A percentile compares a stretch with the other conserved stretches of the same genome.
Evolutionary conservation across 1,140 invertebrate species (phyloP).

Genomic region (Calosoma granatense): DNA sequence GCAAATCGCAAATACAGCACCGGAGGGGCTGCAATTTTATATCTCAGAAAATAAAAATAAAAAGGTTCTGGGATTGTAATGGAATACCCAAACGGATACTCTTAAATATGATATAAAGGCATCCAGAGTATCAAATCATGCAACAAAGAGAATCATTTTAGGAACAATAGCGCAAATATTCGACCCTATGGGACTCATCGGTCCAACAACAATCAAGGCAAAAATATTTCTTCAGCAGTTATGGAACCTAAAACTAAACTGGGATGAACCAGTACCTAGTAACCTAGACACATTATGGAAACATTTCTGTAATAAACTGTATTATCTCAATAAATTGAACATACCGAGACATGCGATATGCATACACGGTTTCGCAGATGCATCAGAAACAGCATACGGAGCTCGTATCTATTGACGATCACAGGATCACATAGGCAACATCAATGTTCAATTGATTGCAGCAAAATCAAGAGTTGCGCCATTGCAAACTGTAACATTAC

Average conservation of each 20-base stretch:
- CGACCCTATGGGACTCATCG: slow-evolving; percentile 19
- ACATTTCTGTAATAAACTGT: neutral
- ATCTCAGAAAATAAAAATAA: neutral
- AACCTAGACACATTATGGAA: neutral
- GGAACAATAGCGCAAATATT: slow-evolving; percentile 17
- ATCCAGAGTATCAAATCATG: neutral
- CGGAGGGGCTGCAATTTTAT: too few species aligned
- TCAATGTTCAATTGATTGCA: slow-evolving; percentile 9
- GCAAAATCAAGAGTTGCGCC: slow-evolving; percentile 23
- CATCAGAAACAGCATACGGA: slow-evolving; percentile 24
- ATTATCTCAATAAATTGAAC: neutral
- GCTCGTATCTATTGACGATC: slow-evolving; percentile 19
- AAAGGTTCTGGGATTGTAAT: slow-evolving; percentile 11
- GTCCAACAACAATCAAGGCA: slow-evolving; percentile 16
- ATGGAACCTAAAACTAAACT: slow-evolving; percentile 16
- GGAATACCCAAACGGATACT: neutral
- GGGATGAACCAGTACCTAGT: slow-evolving; percentile 15
- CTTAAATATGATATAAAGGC: neutral
- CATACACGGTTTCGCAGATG: slow-evolving; percentile 21
- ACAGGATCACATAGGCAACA: neutral
- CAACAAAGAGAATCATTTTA: slow-evolving; percentile 18
- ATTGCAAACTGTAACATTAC: slow-evolving; percentile 18
- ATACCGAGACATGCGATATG: slow-evolving; percentile 7
- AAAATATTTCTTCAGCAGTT: slow-evolving; percentile 19
- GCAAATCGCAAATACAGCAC: neutral